These are phyloP conservation scores for Scyliorhinus canicula DNA, from an alignment of 2,797 vertebrate genomes.

Conservation along the genomic window DNA sequence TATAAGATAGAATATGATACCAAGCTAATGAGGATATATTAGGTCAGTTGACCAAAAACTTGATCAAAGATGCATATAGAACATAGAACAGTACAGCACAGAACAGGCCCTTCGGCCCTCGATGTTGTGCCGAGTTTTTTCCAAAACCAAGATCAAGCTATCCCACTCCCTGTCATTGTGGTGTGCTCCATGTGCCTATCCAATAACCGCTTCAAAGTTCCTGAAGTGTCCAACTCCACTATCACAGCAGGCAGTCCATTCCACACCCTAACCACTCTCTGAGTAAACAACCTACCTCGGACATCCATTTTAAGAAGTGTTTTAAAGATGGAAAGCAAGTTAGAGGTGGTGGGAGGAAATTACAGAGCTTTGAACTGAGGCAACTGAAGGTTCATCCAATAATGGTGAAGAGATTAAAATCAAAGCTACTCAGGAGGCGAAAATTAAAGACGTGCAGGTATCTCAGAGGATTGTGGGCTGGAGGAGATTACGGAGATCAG, in stretches of 20 bases:
- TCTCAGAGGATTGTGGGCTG: not conserved
- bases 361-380: not conserved
- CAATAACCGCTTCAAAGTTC: too few species aligned
- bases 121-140: too few species aligned
- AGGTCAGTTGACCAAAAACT: not conserved
- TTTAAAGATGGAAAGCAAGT: not conserved
- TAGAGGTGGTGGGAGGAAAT: not conserved
- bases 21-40: not conserved
- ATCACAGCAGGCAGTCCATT: too few species aligned
- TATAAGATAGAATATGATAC: not conserved
- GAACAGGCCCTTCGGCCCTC: too few species aligned
- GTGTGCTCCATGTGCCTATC: too few species aligned
- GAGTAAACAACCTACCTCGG: too few species aligned
- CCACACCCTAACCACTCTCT: too few species aligned
- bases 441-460: not conserved
- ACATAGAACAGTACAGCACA: too few species aligned
- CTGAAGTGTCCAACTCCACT: too few species aligned
- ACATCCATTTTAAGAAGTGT: not conserved
- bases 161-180: too few species aligned
- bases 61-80: not conserved
- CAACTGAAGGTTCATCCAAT: not conserved
- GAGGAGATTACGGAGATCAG: not conserved
- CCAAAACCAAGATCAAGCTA: too few species aligned
- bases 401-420: not conserved
- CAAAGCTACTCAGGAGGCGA: not conserved